Percentiles rank a stretch among this genome's conserved stretches.
Evolutionary conservation across 2,888 invertebrate genomes (phyloP).

Genomic region (Cerastoderma edule): DNA sequence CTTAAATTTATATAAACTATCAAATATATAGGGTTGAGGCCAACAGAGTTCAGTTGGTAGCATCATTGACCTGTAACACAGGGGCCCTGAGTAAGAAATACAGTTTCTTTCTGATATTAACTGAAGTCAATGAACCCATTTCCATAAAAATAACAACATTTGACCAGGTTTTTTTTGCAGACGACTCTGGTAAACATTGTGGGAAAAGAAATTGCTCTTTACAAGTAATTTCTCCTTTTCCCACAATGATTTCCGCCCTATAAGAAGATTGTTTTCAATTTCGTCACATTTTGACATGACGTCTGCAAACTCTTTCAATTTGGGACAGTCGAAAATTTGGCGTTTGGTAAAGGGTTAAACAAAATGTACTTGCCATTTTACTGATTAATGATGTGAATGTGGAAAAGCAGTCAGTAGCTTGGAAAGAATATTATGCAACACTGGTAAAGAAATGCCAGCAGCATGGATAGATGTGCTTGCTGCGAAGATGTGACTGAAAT

Average conservation of each 20-base stretch:
- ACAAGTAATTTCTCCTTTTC: constrained; percentile 8
- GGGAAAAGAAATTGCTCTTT: constrained; percentile 4
- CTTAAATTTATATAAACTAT: not conserved
- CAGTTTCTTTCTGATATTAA: not conserved
- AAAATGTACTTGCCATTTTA: too few relatives aligned
- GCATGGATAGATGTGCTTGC: too few relatives aligned
- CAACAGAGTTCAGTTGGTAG: not conserved
- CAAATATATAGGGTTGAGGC: not conserved
- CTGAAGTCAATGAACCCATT: not conserved
- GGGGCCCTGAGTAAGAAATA: not conserved
- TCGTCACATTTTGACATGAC: not conserved
- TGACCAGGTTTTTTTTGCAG: not conserved
- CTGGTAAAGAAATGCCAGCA: too few relatives aligned
- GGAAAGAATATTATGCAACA: not conserved
- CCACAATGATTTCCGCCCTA: not conserved
- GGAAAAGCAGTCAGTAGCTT: not conserved
- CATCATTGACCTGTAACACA: not conserved
- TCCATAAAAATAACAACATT: not conserved
- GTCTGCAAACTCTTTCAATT: not conserved
- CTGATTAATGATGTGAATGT: not conserved
- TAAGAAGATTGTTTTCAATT: not conserved
- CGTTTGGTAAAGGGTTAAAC: too few relatives aligned
- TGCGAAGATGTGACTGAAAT: too few relatives aligned
- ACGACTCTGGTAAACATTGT: not conserved
- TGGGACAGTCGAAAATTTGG: too few relatives aligned